phyloP scores from a whole-genome alignment of 2,888 invertebrate species.

The Dasysyrphus albostriatus region DNA sequence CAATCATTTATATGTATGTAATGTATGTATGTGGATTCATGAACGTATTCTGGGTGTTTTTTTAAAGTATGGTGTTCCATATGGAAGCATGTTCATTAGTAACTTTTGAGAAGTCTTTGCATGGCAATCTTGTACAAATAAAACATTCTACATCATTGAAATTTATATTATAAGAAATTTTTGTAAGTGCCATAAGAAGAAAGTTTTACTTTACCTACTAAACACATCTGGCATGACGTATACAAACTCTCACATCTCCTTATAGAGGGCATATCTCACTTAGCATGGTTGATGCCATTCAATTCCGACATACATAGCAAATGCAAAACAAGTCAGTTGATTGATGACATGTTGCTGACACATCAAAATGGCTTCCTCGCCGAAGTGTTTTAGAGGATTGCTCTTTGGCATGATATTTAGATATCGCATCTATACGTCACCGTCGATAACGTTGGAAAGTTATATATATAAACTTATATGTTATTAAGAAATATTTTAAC shows the following conservation, averaged over 20 bases:
- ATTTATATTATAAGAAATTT: constrained; percentile 24
- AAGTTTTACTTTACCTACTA: background rate
- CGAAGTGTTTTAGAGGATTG: background rate
- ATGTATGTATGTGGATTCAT: constrained; percentile 65
- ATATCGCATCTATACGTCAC: background rate
- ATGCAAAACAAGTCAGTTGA: constrained; percentile 52
- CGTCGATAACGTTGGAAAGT: too few relatives aligned
- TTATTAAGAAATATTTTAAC: background rate
- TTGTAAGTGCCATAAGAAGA: constrained; percentile 11
- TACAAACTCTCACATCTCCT: constrained; percentile 6
- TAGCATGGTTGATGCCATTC: constrained; percentile 55
- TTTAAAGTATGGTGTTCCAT: constrained; percentile 19
- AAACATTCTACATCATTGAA: constrained; percentile 50
- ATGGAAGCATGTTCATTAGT: constrained; percentile 49
- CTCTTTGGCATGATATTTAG: constrained; percentile 6
- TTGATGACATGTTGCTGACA: constrained; percentile 61
- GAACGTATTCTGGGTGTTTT: constrained; percentile 37
- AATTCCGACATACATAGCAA: constrained; percentile 37
- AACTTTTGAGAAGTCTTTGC: constrained; percentile 32
- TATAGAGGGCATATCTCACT: constrained; percentile 39
- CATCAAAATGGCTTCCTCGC: constrained; percentile 29
- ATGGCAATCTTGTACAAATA: constrained; percentile 32
- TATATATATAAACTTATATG: too few relatives aligned
- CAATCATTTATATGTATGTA: constrained; percentile 58
- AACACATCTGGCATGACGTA: constrained; percentile 24